Evolutionary conservation across 2,888 invertebrate species (phyloP).

Genomic region (Yponomeuta cagnagella): DNA sequence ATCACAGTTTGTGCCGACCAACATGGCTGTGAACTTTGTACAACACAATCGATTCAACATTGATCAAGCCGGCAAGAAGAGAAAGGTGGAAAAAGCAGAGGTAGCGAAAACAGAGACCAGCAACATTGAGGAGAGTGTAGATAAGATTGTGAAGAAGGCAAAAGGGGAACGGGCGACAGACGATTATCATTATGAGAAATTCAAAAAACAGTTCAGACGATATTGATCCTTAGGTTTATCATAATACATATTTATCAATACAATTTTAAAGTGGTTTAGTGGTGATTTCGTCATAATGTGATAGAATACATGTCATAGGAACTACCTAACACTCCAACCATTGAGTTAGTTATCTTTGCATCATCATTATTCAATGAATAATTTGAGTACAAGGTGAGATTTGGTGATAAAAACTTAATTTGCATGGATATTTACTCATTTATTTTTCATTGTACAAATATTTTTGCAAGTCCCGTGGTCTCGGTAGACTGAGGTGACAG

Average conservation of each 20-base stretch:
- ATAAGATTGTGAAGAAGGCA: conserved; percentile 77
- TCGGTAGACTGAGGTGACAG: too few relatives aligned
- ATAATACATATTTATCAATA: neutral
- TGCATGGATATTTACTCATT: too few relatives aligned
- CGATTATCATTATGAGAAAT: conserved; percentile 97
- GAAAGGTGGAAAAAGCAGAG: conserved; percentile 73
- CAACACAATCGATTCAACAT: conserved; percentile 98
- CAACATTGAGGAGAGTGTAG: conserved; percentile 64
- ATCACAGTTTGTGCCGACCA: conserved; percentile 96
- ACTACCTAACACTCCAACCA: too few relatives aligned
- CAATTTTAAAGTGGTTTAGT: too few relatives aligned
- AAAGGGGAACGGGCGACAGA: conserved; percentile 95
- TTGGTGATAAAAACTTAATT: too few relatives aligned
- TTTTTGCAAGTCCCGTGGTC: too few relatives aligned
- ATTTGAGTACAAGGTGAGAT: too few relatives aligned
- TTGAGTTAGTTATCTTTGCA: too few relatives aligned
- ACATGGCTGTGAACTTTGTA: conserved; percentile 98
- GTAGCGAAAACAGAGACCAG: conserved; percentile 48
- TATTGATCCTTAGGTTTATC: conserved; percentile 67
- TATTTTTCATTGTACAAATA: too few relatives aligned
- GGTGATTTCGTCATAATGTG: too few relatives aligned
- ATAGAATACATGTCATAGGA: too few relatives aligned
- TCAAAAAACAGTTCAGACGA: conserved; percentile 95
- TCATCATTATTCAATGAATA: too few relatives aligned
- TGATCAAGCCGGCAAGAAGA: conserved; percentile 80